A percentile compares a stretch with the other conserved stretches of the same genome.
Evolutionary conservation across 2,113 vertebrate genomes (phyloP).

Genomic region (Eolophus roseicapilla): DNA sequence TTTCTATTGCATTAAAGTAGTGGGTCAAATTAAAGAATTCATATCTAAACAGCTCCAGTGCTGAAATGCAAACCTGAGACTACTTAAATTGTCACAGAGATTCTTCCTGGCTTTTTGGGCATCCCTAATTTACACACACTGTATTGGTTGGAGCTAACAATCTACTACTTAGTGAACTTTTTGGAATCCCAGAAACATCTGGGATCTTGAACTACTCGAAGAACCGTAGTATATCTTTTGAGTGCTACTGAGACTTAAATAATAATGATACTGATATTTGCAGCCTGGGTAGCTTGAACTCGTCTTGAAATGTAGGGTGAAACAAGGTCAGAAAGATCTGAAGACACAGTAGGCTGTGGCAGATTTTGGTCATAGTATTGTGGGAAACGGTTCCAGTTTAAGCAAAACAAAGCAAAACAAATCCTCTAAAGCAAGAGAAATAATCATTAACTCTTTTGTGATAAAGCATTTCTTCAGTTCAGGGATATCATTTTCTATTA

Average conservation of each 20-base stretch:
- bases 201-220: neutral
- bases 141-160: neutral
- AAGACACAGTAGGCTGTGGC: neutral
- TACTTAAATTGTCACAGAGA: neutral
- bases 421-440: slow-evolving; percentile 54
- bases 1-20: neutral
- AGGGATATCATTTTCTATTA: slow-evolving; percentile 49
- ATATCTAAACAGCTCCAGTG: neutral
- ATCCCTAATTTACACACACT: neutral
- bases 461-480: slow-evolving; percentile 53
- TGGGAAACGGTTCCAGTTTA: slow-evolving; percentile 36
- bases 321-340: neutral
- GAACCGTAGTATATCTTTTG: neutral
- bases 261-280: neutral
- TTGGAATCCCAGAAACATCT: neutral
- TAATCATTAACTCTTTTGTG: slow-evolving; percentile 66
- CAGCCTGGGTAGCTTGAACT: neutral
- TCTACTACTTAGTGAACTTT: neutral
- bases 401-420: slow-evolving; percentile 47
- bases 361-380: neutral
- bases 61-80: neutral
- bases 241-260: neutral
- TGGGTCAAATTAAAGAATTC: neutral
- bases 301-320: neutral
- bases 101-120: neutral